Evolutionary conservation across 2,113 vertebrate genomes (phyloP).

Genomic region (rat (Rattus norvegicus)): DNA sequence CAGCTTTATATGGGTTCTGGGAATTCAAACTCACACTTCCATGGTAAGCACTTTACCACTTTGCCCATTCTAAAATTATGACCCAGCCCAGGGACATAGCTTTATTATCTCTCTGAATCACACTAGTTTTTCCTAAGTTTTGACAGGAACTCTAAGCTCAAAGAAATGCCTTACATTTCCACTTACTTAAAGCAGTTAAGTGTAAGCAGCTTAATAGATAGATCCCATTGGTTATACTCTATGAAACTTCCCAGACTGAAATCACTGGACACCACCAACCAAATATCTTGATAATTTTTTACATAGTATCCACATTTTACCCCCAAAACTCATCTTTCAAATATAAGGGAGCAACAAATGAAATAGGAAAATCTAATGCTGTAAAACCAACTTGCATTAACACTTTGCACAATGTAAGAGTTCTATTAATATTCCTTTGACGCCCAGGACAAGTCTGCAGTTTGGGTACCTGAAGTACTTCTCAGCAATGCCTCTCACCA

Average conservation of each 20-base stretch:
- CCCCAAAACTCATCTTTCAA: conserved; percentile 38
- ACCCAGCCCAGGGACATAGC: not conserved
- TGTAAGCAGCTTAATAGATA: conserved; percentile 23
- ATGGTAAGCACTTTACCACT: not conserved
- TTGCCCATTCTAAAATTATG: not conserved
- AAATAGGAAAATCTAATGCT: conserved; percentile 4
- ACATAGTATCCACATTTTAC: conserved; percentile 1
- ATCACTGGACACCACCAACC: conserved; percentile 9
- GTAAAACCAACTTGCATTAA: not conserved
- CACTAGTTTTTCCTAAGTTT: not conserved
- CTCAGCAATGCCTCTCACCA: not conserved
- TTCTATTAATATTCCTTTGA: not conserved
- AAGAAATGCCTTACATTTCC: not conserved
- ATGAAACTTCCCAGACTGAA: not conserved
- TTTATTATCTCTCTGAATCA: conserved; percentile 16
- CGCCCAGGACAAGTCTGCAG: not conserved
- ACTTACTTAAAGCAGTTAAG: conserved; percentile 17
- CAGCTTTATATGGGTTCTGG: not conserved
- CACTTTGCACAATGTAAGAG: conserved; percentile 23
- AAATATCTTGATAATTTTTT: not conserved
- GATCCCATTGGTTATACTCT: not conserved
- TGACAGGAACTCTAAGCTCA: not conserved
- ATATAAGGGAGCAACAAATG: not conserved
- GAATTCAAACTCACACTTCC: not conserved
- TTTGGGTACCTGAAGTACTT: not conserved